Evolutionary conservation across 2,888 invertebrate genomes (phyloP).

Genomic region (Carcina quercana): DNA sequence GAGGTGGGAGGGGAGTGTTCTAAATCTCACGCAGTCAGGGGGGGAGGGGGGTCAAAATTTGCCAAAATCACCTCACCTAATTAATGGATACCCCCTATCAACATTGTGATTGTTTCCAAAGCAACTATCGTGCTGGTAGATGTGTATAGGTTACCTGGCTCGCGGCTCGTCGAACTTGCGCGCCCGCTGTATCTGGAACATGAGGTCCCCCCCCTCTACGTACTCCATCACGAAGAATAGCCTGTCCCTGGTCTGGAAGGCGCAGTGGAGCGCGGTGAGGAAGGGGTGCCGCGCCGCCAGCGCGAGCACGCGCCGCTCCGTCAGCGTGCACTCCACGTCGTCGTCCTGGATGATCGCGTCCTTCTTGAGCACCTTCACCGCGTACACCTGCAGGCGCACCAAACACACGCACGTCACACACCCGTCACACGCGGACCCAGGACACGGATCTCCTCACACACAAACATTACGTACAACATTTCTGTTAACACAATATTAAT

Average conservation of each 20-base stretch:
- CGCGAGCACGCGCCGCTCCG: slow-evolving; percentile 96
- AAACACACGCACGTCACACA: too few species aligned
- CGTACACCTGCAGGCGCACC: slow-evolving; percentile 76
- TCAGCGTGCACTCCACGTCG: slow-evolving; percentile 99
- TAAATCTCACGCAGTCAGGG: too few species aligned
- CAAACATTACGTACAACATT: too few species aligned
- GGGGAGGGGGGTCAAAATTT: too few species aligned
- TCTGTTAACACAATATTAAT: too few species aligned
- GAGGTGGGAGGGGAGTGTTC: too few species aligned
- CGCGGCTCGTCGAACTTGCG: slow-evolving; percentile 97
- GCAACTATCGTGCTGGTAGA: too few species aligned
- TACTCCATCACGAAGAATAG: slow-evolving; percentile 99
- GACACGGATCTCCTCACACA: too few species aligned
- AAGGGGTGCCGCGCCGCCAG: slow-evolving; percentile 99
- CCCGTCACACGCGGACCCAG: too few species aligned
- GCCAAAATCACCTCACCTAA: too few species aligned
- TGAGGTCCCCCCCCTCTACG: slow-evolving; percentile 97
- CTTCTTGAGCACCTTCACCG: slow-evolving; percentile 94
- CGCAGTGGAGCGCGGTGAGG: slow-evolving; percentile 96
- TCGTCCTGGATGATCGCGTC: slow-evolving; percentile 99
- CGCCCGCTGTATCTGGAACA: slow-evolving; percentile 99
- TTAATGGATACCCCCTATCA: too few species aligned
- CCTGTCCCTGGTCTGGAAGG: slow-evolving; percentile 97
- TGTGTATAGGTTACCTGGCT: slow-evolving; percentile 83
- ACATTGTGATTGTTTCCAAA: neutral